Evolutionary conservation across 2,113 vertebrate species (phyloP).

Genomic region (Hippoglossus stenolepis): DNA sequence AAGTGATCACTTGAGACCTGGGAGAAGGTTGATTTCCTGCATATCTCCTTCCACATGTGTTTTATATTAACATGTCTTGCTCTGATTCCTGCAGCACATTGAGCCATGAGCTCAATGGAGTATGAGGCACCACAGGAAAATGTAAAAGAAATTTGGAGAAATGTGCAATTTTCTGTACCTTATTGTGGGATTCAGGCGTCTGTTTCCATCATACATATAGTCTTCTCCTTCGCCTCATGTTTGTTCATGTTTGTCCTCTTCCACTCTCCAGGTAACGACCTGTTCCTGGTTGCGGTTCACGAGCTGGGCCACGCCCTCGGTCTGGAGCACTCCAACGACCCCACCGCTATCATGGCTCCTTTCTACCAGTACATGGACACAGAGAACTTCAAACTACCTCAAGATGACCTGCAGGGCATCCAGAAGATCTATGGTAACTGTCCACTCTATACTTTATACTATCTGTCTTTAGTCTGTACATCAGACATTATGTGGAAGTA

Average conservation of each 20-base stretch:
- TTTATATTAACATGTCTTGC: not conserved
- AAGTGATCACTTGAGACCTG: too few relatives aligned
- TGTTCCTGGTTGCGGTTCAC: conserved; percentile 87
- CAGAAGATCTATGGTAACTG: conserved; percentile 86
- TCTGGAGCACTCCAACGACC: conserved; percentile 85
- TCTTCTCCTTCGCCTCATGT: too few relatives aligned
- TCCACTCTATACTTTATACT: not conserved
- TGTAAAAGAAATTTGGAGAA: not conserved
- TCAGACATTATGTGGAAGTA: too few relatives aligned
- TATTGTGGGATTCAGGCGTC: too few relatives aligned
- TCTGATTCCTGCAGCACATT: not conserved
- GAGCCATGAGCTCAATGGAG: too few relatives aligned
- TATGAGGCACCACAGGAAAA: not conserved
- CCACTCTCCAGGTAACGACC: conserved; percentile 76
- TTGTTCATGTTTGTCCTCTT: not conserved
- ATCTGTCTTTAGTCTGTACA: not conserved
- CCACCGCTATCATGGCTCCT: conserved; percentile 87
- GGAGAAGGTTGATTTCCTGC: too few relatives aligned
- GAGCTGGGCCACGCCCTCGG: conserved; percentile 86
- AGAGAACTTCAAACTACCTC: conserved; percentile 85
- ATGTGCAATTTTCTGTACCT: too few relatives aligned
- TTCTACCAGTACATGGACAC: conserved; percentile 88
- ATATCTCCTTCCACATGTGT: too few relatives aligned
- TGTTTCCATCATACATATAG: not conserved
- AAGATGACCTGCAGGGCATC: conserved; percentile 87